A percentile compares a stretch with the other conserved stretches of the same genome.
Evolutionary conservation across 2,113 vertebrate species (phyloP).

Genomic region (Etia nguti): DNA sequence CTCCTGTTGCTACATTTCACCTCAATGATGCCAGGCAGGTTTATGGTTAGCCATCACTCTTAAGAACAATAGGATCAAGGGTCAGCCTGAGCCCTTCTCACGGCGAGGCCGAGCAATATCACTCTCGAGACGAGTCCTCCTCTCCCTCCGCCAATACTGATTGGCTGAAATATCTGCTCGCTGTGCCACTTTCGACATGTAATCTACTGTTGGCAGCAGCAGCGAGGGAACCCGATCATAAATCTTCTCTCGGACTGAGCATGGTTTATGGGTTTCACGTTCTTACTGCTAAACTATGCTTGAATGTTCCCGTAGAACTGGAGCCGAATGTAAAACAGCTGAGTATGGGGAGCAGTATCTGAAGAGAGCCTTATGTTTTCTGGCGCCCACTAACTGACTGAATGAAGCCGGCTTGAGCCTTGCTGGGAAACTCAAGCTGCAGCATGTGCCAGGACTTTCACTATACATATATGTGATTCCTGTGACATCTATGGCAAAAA

Average conservation of each 20-base stretch:
- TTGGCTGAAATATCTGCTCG: conserved; percentile 65
- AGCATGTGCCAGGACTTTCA: neutral
- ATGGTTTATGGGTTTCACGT: conserved; percentile 54
- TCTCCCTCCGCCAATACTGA: conserved; percentile 18
- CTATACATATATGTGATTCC: neutral
- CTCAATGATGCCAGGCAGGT: conserved; percentile 54
- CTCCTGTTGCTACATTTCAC: conserved; percentile 48
- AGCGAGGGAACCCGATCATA: conserved; percentile 31
- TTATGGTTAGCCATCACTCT: conserved; percentile 63
- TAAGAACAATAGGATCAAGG: conserved; percentile 59
- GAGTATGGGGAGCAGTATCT: neutral
- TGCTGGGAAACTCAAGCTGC: neutral
- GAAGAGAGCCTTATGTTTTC: neutral
- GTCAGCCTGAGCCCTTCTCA: conserved; percentile 26
- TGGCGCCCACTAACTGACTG: conserved; percentile 1
- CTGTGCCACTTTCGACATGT: conserved; percentile 61
- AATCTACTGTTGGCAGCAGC: conserved; percentile 52
- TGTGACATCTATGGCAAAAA: neutral
- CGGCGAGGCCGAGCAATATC: conserved; percentile 22
- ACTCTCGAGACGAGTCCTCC: neutral
- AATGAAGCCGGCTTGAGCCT: neutral
- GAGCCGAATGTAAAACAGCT: conserved; percentile 35
- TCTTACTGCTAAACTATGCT: conserved; percentile 40
- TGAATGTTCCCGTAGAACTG: conserved; percentile 27
- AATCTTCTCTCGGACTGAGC: conserved; percentile 27